These are phyloP conservation scores for Drosophila kuntzei DNA, from an alignment of 2,888 invertebrate species.

Conservation along the genomic window DNA sequence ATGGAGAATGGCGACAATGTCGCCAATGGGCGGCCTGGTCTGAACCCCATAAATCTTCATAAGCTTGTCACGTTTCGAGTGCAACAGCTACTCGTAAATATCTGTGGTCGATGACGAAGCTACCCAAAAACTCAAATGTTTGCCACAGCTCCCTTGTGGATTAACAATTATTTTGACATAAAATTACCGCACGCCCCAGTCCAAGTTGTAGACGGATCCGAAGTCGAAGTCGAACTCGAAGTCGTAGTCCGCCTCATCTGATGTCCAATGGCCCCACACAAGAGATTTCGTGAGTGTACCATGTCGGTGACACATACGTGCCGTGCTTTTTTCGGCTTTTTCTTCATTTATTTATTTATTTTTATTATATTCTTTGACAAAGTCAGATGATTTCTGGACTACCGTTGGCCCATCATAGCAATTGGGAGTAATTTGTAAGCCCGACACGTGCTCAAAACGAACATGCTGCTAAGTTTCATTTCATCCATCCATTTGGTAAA, in stretches of 20 bases:
- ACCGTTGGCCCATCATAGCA: slow-evolving; percentile 54
- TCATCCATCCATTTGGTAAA: slow-evolving; percentile 64
- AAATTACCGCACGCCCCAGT: slow-evolving; percentile 64
- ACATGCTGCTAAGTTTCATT: slow-evolving; percentile 34
- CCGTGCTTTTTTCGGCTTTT: slow-evolving; percentile 25
- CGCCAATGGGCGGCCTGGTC: slow-evolving; percentile 50
- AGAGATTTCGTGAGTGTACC: slow-evolving; percentile 65
- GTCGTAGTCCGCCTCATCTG: slow-evolving; percentile 26
- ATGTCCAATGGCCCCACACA: slow-evolving; percentile 50
- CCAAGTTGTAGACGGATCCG: slow-evolving; percentile 6
- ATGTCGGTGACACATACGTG: slow-evolving; percentile 67
- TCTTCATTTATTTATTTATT: not conserved
- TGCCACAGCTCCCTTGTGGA: slow-evolving; percentile 55
- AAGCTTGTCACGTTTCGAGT: slow-evolving; percentile 85
- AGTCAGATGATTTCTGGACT: slow-evolving; percentile 66
- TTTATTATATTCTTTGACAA: not conserved
- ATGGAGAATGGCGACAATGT: slow-evolving; percentile 81
- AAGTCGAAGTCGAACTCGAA: slow-evolving; percentile 15
- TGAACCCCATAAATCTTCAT: slow-evolving; percentile 84
- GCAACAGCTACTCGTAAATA: slow-evolving; percentile 83
- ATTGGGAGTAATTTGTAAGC: slow-evolving; percentile 65
- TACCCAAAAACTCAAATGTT: slow-evolving; percentile 31
- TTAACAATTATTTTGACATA: slow-evolving; percentile 80
- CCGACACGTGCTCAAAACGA: slow-evolving; percentile 55
- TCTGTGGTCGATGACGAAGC: slow-evolving; percentile 55